Conservation (phyloP, 2,113 vertebrate genomes). For the Monarcha castaneiventris region DNA sequence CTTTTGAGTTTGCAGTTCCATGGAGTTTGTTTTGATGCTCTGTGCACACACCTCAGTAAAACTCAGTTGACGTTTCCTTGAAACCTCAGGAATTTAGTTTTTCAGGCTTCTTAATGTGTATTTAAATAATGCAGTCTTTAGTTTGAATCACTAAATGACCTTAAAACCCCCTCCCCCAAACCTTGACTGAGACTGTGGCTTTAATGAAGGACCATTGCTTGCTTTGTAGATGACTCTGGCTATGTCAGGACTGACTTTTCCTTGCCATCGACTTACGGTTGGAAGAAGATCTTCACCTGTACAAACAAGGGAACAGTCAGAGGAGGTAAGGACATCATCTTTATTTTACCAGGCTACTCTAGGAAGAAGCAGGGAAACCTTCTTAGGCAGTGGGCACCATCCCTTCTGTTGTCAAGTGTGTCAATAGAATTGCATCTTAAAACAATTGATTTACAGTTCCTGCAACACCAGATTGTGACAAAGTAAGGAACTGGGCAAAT, state of each 20-base stretch:
- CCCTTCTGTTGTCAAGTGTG: neutral
- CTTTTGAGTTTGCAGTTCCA: neutral
- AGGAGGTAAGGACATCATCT: constrained; percentile 79
- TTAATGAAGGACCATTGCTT: constrained; percentile 16
- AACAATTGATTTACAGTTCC: neutral
- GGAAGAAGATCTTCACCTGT: constrained; percentile 89
- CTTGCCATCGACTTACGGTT: constrained; percentile 95
- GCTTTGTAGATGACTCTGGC: constrained; percentile 89
- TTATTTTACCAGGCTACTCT: neutral
- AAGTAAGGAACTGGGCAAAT: neutral
- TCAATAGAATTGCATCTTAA: neutral
- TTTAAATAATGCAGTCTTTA: neutral
- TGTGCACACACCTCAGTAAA: neutral
- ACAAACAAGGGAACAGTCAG: constrained; percentile 87
- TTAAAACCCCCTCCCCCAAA: neutral
- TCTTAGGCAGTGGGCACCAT: neutral
- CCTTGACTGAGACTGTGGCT: neutral
- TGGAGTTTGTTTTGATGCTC: neutral
- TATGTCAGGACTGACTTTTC: constrained; percentile 88
- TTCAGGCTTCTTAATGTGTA: neutral
- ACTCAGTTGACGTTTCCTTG: neutral
- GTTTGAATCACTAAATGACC: neutral
- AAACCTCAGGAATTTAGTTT: neutral
- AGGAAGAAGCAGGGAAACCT: neutral
- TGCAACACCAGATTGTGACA: rapidly evolving